Conservation (phyloP, 2,888 invertebrate genomes). For the Sicus ferrugineus region DNA sequence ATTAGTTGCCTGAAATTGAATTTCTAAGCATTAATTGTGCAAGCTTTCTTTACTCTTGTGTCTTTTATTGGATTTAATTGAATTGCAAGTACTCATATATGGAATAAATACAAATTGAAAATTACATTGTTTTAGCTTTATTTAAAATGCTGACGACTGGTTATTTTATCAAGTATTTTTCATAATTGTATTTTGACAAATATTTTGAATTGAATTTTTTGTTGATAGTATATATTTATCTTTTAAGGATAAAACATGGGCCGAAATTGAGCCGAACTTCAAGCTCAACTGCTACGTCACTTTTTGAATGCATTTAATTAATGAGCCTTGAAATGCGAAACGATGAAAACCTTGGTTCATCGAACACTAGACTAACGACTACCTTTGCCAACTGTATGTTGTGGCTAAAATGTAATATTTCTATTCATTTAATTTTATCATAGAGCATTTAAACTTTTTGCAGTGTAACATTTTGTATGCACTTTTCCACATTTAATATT, state of each 20-base stretch:
- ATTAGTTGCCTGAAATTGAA: slow-evolving; percentile 20
- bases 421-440: not conserved
- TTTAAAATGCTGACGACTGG: not conserved
- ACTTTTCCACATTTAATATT: slow-evolving; percentile 22
- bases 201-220: slow-evolving; percentile 17
- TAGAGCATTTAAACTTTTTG: slow-evolving; percentile 16
- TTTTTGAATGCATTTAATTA: not conserved
- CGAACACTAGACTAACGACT: not conserved
- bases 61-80: not conserved
- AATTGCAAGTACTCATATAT: slow-evolving; percentile 6
- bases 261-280: too few relatives aligned
- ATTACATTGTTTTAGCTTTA: slow-evolving; percentile 6
- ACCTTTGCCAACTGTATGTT: not conserved
- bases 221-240: slow-evolving; percentile 11
- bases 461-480: slow-evolving; percentile 29
- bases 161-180: not conserved
- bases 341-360: slow-evolving; percentile 1
- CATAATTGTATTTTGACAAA: slow-evolving; percentile 20
- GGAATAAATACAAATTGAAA: slow-evolving; percentile 15
- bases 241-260: slow-evolving; percentile 19
- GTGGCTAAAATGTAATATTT: not conserved
- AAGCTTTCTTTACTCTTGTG: not conserved
- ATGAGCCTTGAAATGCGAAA: not conserved
- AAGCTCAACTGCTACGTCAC: slow-evolving; percentile 17
- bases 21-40: slow-evolving; percentile 17